Evolutionary conservation across 2,888 invertebrate genomes (phyloP).

Genomic region (Plebejus anna): DNA sequence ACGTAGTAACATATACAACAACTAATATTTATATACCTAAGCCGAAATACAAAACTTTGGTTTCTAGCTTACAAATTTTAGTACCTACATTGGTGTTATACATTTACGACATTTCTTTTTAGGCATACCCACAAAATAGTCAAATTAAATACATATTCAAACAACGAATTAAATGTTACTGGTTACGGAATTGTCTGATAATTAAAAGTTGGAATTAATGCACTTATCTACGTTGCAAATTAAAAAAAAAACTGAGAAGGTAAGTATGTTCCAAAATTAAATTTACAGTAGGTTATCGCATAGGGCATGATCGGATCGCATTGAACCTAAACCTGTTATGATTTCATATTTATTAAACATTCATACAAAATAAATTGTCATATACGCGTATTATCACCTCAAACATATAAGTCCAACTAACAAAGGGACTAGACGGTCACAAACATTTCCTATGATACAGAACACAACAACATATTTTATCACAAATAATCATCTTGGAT

Average conservation of each 20-base stretch:
- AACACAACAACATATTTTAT: constrained; percentile 65
- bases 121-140: not conserved
- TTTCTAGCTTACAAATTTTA: constrained; percentile 65
- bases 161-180: not conserved
- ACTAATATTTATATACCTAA: constrained; percentile 46
- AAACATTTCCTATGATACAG: constrained; percentile 47
- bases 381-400: constrained; percentile 31
- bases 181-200: not conserved
- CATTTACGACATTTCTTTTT: constrained; percentile 24
- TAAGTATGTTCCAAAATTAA: not conserved
- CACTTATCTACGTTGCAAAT: not conserved
- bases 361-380: constrained; percentile 28
- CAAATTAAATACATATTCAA: not conserved
- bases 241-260: no score
- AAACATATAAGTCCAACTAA: constrained; percentile 46
- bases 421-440: constrained; percentile 65
- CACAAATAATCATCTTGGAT: constrained; percentile 64
- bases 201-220: not conserved
- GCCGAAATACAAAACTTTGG: constrained; percentile 77
- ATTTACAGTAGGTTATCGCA: not conserved
- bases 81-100: constrained; percentile 39
- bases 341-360: not conserved
- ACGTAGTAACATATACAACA: constrained; percentile 62
- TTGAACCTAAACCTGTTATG: not conserved
- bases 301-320: not conserved